Percentiles rank a stretch among this genome's conserved stretches.
Conservation (phyloP, 2,113 vertebrate species). For the Amblyopsis rosae region DNA sequence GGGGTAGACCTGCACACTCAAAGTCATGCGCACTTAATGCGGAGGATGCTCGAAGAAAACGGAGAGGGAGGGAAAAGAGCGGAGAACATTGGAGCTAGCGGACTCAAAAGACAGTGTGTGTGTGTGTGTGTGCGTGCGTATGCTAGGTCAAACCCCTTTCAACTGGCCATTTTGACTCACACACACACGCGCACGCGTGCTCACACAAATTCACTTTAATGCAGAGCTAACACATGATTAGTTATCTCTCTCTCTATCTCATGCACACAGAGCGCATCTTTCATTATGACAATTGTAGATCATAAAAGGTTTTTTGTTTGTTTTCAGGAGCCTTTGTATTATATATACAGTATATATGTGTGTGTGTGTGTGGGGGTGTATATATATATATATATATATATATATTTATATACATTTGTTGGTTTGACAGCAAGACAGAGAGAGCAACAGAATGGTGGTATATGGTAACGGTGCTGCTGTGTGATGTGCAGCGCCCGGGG, state of each 20-base stretch:
- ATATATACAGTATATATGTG: too few species aligned
- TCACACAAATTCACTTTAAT: not conserved
- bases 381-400: too few species aligned
- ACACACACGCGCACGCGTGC: slow-evolving; percentile 6
- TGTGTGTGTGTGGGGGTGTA: too few species aligned
- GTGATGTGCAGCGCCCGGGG: too few species aligned
- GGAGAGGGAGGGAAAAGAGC: too few species aligned
- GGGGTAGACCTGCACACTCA: not conserved
- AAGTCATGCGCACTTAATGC: not conserved
- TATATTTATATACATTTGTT: too few species aligned
- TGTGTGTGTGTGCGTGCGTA: slow-evolving; percentile 4
- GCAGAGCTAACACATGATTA: too few species aligned
- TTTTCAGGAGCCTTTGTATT: too few species aligned
- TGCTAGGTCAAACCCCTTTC: not conserved
- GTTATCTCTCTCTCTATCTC: not conserved
- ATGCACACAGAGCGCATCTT: slow-evolving; percentile 12
- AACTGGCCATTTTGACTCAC: not conserved
- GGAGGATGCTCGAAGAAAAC: too few species aligned
- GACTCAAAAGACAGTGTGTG: not conserved
- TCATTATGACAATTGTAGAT: slow-evolving; percentile 49
- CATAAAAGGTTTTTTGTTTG: slow-evolving; percentile 38
- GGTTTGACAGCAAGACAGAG: slow-evolving; percentile 33
- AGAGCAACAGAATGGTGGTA: slow-evolving; percentile 8
- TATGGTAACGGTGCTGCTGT: too few species aligned
- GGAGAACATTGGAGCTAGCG: too few species aligned